Conservation (phyloP, 2,797 vertebrate species). For the Acipenser oxyrinchus region DNA sequence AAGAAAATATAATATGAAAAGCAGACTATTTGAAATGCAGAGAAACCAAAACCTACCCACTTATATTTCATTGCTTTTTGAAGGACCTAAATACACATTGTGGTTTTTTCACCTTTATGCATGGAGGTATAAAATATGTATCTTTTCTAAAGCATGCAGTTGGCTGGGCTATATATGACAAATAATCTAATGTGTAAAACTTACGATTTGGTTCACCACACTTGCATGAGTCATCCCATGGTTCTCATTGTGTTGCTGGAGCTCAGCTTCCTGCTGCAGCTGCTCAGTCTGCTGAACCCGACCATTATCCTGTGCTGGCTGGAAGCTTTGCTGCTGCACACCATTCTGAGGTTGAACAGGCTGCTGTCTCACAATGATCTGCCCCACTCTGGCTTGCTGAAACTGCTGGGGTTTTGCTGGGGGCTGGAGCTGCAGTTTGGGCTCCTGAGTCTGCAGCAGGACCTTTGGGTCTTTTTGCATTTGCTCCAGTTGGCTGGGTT, state of each 20-base stretch:
- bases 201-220: background rate
- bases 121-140: no score
- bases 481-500: conserved; percentile 63
- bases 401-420: conserved; percentile 55
- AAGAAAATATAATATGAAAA: no score
- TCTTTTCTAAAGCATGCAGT: background rate
- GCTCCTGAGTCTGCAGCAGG: conserved; percentile 59
- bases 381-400: conserved; percentile 55
- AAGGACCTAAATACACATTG: no score
- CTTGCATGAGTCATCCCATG: background rate
- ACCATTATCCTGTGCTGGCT: background rate
- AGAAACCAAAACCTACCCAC: no score
- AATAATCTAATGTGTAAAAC: background rate
- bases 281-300: background rate
- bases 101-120: no score
- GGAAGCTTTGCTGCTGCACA: conserved; percentile 38
- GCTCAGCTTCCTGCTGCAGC: conserved; percentile 12
- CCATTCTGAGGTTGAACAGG: conserved; percentile 49
- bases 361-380: conserved; percentile 56
- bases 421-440: conserved; percentile 57
- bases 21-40: no score
- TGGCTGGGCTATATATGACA: background rate
- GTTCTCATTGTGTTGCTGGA: background rate
- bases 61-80: no score
- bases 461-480: conserved; percentile 66